phyloP scores from a whole-genome alignment of 2,888 invertebrate species.

The Tuberolachnus salignus region DNA sequence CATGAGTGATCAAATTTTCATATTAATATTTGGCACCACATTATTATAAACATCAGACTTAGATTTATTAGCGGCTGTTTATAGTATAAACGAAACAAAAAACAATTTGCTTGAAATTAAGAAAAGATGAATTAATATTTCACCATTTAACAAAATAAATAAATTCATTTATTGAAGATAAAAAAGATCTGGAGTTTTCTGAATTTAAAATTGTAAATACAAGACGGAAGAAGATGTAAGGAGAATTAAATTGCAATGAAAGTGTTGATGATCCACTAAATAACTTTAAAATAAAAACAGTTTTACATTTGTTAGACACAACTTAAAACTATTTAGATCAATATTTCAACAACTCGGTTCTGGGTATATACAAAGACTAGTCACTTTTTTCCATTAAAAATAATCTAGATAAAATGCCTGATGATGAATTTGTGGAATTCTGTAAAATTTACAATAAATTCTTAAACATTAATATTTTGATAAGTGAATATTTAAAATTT shows the following conservation, averaged over 20 bases:
- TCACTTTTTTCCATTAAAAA: slow-evolving; percentile 38
- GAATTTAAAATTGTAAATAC: slow-evolving; percentile 21
- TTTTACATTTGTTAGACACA: slow-evolving; percentile 29
- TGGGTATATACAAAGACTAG: slow-evolving; percentile 20
- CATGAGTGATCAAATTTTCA: slow-evolving; percentile 20
- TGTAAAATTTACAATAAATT: slow-evolving; percentile 29
- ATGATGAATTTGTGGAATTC: slow-evolving; percentile 24
- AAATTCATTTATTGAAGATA: slow-evolving; percentile 9
- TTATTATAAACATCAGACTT: slow-evolving; percentile 20
- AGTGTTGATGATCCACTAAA: slow-evolving; percentile 29
- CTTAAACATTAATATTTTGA: slow-evolving; percentile 20
- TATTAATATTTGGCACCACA: slow-evolving; percentile 21
- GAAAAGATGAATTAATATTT: slow-evolving; percentile 20
- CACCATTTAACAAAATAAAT: slow-evolving; percentile 16
- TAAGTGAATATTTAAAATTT: slow-evolving; percentile 28
- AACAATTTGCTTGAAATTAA: slow-evolving; percentile 2
- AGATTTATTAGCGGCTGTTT: slow-evolving; percentile 7
- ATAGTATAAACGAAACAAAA: slow-evolving; percentile 28
- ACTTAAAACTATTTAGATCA: slow-evolving; percentile 24
- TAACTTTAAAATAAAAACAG: slow-evolving; percentile 30
- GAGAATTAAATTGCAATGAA: slow-evolving; percentile 17
- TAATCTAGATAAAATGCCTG: slow-evolving; percentile 18
- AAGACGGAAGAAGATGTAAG: slow-evolving; percentile 17
- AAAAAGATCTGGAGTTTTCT: slow-evolving; percentile 23
- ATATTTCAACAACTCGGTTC: slow-evolving; percentile 21